A percentile compares a stretch with the other conserved stretches of the same genome.
Conservation (phyloP, 2,888 invertebrate species). For the Ennomos erosarius region DNA sequence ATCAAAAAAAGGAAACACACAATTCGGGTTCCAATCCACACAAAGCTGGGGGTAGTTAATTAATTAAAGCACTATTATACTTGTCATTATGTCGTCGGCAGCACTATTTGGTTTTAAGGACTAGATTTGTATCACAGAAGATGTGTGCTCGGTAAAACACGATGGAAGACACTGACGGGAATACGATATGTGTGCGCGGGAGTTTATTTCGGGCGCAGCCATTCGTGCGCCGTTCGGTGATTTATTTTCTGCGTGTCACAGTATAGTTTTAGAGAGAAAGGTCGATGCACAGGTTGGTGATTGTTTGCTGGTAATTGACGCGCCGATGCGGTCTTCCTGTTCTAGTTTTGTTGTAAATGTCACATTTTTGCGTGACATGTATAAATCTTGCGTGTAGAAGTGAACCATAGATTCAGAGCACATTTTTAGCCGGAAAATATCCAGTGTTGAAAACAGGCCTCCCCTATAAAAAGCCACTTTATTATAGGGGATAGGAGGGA, state of each 20-base stretch:
- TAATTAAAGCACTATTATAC: constrained; percentile 66
- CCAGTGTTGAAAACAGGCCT: too few species aligned
- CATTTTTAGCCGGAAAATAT: too few species aligned
- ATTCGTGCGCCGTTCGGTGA: constrained; percentile 56
- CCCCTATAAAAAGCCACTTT: too few species aligned
- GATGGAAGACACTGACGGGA: constrained; percentile 70
- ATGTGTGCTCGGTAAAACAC: constrained; percentile 58
- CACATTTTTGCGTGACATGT: constrained; percentile 4
- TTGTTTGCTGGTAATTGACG: constrained; percentile 50
- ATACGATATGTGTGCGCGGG: constrained; percentile 72
- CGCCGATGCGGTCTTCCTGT: constrained; percentile 29
- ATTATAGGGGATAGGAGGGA: too few species aligned
- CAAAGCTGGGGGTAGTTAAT: constrained; percentile 59
- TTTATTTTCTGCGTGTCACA: constrained; percentile 73
- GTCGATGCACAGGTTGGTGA: constrained; percentile 77
- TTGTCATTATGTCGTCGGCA: constrained; percentile 71
- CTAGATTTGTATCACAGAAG: constrained; percentile 78
- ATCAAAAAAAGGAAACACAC: constrained; percentile 62
- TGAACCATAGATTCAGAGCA: too few species aligned
- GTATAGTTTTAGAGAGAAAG: constrained; percentile 73
- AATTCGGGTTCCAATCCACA: constrained; percentile 59
- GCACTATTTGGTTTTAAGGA: constrained; percentile 55
- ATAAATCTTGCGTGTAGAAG: not conserved
- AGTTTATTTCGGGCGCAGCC: constrained; percentile 72
- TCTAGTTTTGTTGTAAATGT: constrained; percentile 29